A percentile compares a stretch with the other conserved stretches of the same genome.
phyloP scores from a whole-genome alignment of 2,113 vertebrate species.

The Phylloscopus trochilus region DNA sequence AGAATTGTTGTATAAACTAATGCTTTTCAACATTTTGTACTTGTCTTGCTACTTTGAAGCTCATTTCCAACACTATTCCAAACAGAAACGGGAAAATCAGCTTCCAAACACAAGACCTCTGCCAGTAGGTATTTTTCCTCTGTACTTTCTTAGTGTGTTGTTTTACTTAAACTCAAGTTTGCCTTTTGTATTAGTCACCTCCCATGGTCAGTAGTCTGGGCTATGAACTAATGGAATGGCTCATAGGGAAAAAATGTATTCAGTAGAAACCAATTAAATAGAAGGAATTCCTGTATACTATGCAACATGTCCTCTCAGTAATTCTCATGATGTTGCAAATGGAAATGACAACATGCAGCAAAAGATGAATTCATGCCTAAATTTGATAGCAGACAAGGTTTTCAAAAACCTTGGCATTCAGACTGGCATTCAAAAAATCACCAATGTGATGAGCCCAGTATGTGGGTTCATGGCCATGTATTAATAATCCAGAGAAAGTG shows the following conservation, averaged over 20 bases:
- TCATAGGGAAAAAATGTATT: background rate
- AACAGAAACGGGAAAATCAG: background rate
- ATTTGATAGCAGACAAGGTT: background rate
- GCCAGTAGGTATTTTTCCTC: background rate
- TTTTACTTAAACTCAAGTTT: background rate
- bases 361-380: background rate
- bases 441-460: background rate
- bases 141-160: background rate
- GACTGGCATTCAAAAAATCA: background rate
- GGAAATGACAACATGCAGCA: background rate
- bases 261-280: background rate
- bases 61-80: slow-evolving; percentile 3
- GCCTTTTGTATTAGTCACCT: background rate
- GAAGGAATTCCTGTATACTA: background rate
- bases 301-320: background rate
- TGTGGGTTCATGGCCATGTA: background rate
- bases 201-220: background rate
- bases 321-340: background rate
- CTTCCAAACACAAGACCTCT: background rate
- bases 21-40: slow-evolving; percentile 34
- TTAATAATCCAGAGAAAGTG: background rate
- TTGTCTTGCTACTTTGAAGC: slow-evolving; percentile 32
- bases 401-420: background rate
- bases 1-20: slow-evolving; percentile 50
- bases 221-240: background rate